Conservation (phyloP, 2,113 vertebrate genomes). For the Serilophus lunatus region DNA sequence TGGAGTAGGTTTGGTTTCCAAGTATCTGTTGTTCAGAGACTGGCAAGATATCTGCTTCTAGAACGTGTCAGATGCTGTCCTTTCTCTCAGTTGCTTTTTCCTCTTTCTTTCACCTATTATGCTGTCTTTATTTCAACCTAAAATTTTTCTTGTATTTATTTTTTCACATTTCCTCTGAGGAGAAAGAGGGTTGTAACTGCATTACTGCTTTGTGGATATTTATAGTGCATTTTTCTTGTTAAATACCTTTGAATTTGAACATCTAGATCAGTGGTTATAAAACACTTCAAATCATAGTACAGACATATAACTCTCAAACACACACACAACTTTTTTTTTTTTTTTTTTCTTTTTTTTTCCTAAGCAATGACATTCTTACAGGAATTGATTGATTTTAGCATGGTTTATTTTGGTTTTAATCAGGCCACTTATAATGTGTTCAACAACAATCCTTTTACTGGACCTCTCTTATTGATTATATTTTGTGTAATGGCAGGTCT, state of each 20-base stretch:
- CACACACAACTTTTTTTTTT: too few relatives aligned
- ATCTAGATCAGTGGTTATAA: not conserved
- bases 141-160: not conserved
- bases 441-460: not conserved
- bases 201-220: not conserved
- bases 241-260: not conserved
- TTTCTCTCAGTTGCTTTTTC: not conserved
- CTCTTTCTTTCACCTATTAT: not conserved
- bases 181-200: not conserved
- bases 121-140: not conserved
- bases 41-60: not conserved
- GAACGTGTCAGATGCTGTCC: not conserved
- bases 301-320: not conserved
- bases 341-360: too few relatives aligned
- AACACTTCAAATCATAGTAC: not conserved
- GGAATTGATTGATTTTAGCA: not conserved
- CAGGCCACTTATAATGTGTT: not conserved
- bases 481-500: not conserved
- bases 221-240: not conserved
- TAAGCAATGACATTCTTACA: not conserved
- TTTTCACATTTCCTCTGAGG: not conserved
- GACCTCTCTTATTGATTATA: not conserved
- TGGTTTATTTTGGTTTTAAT: not conserved
- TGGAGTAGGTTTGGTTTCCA: not conserved
- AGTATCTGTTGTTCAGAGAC: not conserved